Percentiles rank a stretch among this genome's conserved stretches.
These are phyloP conservation scores for Psephotus haematonotus DNA, from an alignment of 2,113 vertebrate genomes.

Conservation along the genomic window DNA sequence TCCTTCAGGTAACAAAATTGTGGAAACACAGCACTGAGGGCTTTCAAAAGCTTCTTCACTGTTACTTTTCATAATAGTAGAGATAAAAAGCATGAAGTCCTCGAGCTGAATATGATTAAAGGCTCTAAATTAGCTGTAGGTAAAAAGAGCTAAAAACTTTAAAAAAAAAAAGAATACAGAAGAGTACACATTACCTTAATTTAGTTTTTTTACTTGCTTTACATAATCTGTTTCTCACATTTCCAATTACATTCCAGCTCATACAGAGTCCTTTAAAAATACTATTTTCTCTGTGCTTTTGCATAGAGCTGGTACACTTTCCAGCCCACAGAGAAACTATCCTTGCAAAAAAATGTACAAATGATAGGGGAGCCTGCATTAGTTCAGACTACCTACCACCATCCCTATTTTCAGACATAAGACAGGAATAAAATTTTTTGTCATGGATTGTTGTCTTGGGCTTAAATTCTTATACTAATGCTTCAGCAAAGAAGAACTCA, in stretches of 20 bases:
- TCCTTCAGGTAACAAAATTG: neutral
- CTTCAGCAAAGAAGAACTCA: neutral
- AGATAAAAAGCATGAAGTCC: neutral
- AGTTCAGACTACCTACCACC: neutral
- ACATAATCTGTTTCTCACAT: neutral
- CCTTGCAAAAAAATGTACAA: neutral
- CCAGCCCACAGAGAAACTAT: neutral
- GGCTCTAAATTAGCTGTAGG: neutral
- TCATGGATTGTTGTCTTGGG: neutral
- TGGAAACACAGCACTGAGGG: neutral
- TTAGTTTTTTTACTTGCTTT: neutral
- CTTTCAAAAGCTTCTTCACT: neutral
- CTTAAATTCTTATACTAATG: neutral
- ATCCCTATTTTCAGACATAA: neutral
- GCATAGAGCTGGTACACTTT: neutral
- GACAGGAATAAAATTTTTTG: neutral
- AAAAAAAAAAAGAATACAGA: neutral
- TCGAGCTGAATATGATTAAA: neutral
- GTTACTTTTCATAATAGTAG: neutral
- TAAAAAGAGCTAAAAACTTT: neutral
- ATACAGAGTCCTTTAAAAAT: neutral
- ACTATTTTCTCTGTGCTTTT: neutral
- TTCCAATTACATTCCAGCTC: neutral
- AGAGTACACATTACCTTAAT: neutral
- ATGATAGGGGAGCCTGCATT: neutral